Evolutionary conservation across 2,888 invertebrate species (phyloP).

Genomic region (Andrena chrysosceles): DNA sequence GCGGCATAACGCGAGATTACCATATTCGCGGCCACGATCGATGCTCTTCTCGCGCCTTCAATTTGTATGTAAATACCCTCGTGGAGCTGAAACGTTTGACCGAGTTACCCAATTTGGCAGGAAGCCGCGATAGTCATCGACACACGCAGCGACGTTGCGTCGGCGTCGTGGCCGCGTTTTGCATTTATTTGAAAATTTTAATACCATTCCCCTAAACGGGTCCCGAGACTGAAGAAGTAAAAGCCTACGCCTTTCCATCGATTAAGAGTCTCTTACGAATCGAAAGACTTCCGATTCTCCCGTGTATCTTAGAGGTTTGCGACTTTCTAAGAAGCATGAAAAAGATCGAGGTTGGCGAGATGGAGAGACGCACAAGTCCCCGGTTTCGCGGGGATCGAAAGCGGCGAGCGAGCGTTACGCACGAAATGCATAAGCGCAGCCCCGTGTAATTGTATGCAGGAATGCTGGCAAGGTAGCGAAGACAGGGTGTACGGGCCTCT

Average conservation of each 20-base stretch:
- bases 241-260: too few species aligned
- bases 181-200: conserved; percentile 39
- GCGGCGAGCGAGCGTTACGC: conserved; percentile 66
- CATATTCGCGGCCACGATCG: conserved; percentile 50
- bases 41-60: conserved; percentile 41
- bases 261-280: too few species aligned
- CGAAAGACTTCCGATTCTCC: too few species aligned
- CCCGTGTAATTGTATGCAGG: conserved; percentile 83
- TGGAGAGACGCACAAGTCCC: not conserved
- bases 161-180: not conserved
- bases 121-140: conserved; percentile 44
- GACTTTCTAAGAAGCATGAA: too few species aligned
- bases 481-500: conserved; percentile 76
- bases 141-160: not conserved
- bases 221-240: not conserved
- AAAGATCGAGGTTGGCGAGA: too few species aligned
- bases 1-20: conserved; percentile 41
- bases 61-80: conserved; percentile 63
- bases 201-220: not conserved
- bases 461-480: conserved; percentile 80
- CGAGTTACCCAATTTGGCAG: conserved; percentile 62
- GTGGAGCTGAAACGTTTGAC: conserved; percentile 46
- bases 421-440: conserved; percentile 79
- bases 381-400: conserved; percentile 19
- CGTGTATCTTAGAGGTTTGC: too few species aligned